Evolutionary conservation across 2,797 vertebrate genomes (phyloP).

Genomic region (Acomys russatus): DNA sequence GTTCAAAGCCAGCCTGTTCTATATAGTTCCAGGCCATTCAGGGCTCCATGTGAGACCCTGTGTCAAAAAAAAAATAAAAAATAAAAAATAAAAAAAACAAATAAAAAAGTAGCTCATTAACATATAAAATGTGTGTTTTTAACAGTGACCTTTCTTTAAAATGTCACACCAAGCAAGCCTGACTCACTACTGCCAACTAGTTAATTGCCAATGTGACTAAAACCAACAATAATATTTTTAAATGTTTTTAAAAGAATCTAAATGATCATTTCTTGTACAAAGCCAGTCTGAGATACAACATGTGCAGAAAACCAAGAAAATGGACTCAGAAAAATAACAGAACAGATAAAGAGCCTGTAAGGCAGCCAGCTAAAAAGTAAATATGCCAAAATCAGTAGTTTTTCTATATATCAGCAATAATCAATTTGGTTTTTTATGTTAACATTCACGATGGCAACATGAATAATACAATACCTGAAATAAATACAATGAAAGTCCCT

Average conservation of each 20-base stretch:
- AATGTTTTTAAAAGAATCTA: neutral
- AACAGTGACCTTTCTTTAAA: neutral
- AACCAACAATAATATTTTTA: neutral
- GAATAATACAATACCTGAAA: constrained; percentile 1
- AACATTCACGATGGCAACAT: neutral
- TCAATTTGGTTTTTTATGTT: neutral
- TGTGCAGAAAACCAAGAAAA: neutral
- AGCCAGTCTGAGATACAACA: neutral
- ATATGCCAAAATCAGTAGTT: neutral
- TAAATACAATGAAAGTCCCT: neutral
- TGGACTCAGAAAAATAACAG: constrained; percentile 39
- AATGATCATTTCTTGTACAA: constrained; percentile 11
- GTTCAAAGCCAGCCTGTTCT: neutral
- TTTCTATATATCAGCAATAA: neutral
- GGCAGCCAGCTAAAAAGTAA: constrained; percentile 8
- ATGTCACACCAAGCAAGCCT: neutral
- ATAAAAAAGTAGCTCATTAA: neutral
- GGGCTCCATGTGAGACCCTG: neutral
- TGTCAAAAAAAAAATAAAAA: neutral
- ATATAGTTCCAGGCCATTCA: neutral
- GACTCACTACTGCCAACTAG: neutral
- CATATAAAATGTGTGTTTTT: neutral
- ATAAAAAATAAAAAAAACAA: neutral
- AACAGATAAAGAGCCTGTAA: neutral
- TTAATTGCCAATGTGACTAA: neutral